A percentile compares a stretch with the other conserved stretches of the same genome.
Conservation (phyloP, 1,140 invertebrate genomes). For the Trinorchestia longiramus region DNA sequence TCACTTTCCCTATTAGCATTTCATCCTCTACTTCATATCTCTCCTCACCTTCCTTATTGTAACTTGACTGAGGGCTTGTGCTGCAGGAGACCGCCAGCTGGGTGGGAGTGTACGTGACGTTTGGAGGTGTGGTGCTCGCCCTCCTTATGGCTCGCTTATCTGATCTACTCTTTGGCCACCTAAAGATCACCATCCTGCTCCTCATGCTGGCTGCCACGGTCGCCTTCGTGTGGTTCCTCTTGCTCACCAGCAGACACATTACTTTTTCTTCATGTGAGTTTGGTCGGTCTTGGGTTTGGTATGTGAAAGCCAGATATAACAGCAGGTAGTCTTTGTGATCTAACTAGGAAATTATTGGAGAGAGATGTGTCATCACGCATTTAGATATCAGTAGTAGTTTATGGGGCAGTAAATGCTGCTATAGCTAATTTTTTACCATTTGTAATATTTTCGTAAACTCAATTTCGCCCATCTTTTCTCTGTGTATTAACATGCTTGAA, state of each 20-base stretch:
- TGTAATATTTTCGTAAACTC: background rate
- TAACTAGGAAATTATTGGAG: no score
- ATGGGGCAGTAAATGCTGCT: background rate
- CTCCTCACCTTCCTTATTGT: no score
- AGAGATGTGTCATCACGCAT: no score
- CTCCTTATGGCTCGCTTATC: conserved; percentile 69
- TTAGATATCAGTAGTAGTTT: background rate
- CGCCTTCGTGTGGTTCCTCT: conserved; percentile 70
- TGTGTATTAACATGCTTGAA: no score
- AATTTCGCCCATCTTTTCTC: no score
- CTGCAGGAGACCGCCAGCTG: conserved; percentile 68
- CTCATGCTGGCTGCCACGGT: conserved; percentile 68
- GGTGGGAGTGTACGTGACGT: conserved; percentile 70
- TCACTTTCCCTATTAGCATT: no score
- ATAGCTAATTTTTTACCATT: background rate
- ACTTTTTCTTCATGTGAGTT: conserved; percentile 67
- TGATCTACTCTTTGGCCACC: conserved; percentile 69
- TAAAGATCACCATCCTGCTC: conserved; percentile 68
- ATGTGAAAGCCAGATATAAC: background rate
- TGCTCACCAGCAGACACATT: conserved; percentile 68
- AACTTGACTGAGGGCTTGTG: no score
- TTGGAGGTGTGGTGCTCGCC: conserved; percentile 68
- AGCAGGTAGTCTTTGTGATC: background rate
- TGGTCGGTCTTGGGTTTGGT: background rate
- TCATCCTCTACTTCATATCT: no score